These are phyloP conservation scores for Cyaniris semiargus DNA, from an alignment of 2,888 invertebrate genomes.

Conservation along the genomic window DNA sequence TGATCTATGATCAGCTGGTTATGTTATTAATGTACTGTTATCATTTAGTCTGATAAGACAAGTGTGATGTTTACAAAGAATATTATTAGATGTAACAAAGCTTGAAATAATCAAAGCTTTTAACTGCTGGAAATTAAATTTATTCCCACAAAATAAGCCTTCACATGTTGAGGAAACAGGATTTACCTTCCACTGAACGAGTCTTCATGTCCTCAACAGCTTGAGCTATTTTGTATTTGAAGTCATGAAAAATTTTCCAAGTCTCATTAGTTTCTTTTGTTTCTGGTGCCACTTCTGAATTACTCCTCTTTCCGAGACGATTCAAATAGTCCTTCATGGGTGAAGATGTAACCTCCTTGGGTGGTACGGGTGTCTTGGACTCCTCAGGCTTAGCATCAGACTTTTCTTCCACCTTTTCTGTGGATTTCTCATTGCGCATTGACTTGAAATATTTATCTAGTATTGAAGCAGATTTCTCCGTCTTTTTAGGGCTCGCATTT, in stretches of 20 bases:
- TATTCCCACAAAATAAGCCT: too few relatives aligned
- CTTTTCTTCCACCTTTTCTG: slow-evolving; percentile 64
- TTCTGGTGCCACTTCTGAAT: slow-evolving; percentile 77
- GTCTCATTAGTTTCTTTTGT: slow-evolving; percentile 79
- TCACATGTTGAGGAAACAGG: background rate
- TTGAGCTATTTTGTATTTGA: slow-evolving; percentile 87
- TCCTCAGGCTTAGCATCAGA: slow-evolving; percentile 57
- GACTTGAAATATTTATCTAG: slow-evolving; percentile 77
- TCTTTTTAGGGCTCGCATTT: slow-evolving; percentile 69
- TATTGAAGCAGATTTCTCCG: slow-evolving; percentile 69
- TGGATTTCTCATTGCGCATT: slow-evolving; percentile 57
- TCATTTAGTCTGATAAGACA: background rate
- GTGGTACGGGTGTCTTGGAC: slow-evolving; percentile 46
- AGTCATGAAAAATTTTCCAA: slow-evolving; percentile 86
- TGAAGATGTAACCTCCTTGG: slow-evolving; percentile 68
- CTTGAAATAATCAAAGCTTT: background rate
- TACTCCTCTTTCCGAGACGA: slow-evolving; percentile 82
- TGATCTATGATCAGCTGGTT: background rate
- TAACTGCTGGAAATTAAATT: too few relatives aligned
- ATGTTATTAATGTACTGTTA: background rate
- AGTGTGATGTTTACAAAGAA: background rate
- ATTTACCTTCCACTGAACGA: slow-evolving; percentile 80
- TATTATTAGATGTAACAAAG: background rate
- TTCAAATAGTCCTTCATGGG: slow-evolving; percentile 81
- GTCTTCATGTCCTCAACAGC: slow-evolving; percentile 89